Evolutionary conservation across 2,113 vertebrate species (phyloP), one percentile per base, ranked within the genome.

Genomic region (Elanus axillaris): DNA sequence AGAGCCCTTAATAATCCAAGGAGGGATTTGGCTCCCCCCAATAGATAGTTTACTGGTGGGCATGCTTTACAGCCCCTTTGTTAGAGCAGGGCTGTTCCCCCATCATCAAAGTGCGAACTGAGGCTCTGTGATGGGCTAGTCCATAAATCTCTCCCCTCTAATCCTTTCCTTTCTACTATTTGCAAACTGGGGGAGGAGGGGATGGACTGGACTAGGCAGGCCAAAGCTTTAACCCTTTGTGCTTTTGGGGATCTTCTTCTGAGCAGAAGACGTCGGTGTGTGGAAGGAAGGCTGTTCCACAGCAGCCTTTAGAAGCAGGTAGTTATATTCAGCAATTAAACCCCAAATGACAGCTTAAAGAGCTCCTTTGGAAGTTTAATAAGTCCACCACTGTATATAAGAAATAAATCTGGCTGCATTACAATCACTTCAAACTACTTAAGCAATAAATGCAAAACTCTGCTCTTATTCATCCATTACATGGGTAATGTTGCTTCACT

Each of bases 131-230:
- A 94, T 93, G 86, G 93, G 93, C 86, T 85, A 34, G 4, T 22
- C 89, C 88, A 95, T 96, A 97, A 97, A 97, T 97, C 94, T 94
- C 78, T 73, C 69, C 34, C 20, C 69, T 73, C 47, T 91, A 94
- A 97, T 94, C 90, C 96, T 93, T 91, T 75, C 87, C 92, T 77
- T 89, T 91, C 95, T 93, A 16, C 77, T 56, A 10, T 83, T 76
- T 92, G 59, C 74, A 86, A 66, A 56, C 75, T 71, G 68, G 43
- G 60, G 82, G 64, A 50, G 88, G 86, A 52, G 72, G 64, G 48
- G 60, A 34, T 45, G 82, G 68, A 34, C 55, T 9, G 72, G 81
- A 58, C 6, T 7, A 72, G 80, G 76, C 67, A 76, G 75, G 17
- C 21, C 48, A 34, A 7, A 27, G 64, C 34, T 95, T 97, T 94